phyloP scores from a whole-genome alignment of 2,113 vertebrate genomes.

The Eulacestoma nigropectus region DNA sequence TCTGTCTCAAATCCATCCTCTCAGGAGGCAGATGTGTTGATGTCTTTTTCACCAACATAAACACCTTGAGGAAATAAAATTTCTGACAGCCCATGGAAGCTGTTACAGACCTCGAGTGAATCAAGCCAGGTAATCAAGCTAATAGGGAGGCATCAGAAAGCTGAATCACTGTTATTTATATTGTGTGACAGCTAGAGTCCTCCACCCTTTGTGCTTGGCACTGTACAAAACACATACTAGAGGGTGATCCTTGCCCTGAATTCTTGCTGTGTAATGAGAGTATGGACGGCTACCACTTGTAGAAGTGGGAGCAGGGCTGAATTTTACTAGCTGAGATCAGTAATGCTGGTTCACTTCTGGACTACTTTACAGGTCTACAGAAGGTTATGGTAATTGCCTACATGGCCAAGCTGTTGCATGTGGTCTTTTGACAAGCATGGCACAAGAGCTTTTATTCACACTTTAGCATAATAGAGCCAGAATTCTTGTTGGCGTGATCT shows the following conservation, averaged over 20 bases:
- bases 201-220: not conserved
- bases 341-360: not conserved
- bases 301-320: not conserved
- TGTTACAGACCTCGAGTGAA: not conserved
- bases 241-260: not conserved
- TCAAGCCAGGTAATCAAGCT: constrained; percentile 27
- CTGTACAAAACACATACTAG: not conserved
- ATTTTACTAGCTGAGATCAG: not conserved
- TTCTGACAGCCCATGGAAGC: not conserved
- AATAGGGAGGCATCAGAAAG: not conserved
- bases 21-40: not conserved
- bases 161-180: not conserved
- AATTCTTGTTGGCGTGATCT: not conserved
- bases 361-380: not conserved
- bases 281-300: not conserved
- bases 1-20: not conserved
- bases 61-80: not conserved
- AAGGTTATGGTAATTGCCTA: not conserved
- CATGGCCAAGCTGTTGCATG: not conserved
- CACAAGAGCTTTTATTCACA: not conserved
- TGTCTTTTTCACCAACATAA: not conserved
- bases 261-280: not conserved
- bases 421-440: not conserved
- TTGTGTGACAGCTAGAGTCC: not conserved
- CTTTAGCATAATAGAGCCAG: not conserved